Evolutionary conservation across 2,888 invertebrate genomes (phyloP).

Genomic region (Noctua janthe): DNA sequence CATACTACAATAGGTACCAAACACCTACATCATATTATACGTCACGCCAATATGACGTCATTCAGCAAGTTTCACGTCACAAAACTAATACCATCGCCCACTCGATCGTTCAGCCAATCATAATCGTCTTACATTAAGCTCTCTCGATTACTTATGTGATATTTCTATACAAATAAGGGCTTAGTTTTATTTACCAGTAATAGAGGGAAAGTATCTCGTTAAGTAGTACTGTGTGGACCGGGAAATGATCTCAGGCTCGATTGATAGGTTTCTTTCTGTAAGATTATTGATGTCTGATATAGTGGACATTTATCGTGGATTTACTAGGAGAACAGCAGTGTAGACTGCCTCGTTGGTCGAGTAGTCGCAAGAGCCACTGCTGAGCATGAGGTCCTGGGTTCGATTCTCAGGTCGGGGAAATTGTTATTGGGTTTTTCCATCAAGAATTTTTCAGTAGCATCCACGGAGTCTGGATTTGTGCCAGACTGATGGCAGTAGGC

Average conservation of each 20-base stretch:
- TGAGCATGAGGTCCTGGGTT: no score
- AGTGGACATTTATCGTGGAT: not conserved
- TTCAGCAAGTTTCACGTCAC: not conserved
- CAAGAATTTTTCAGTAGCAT: no score
- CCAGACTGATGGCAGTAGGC: no score
- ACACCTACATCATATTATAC: not conserved
- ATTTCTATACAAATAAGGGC: slow-evolving; percentile 22
- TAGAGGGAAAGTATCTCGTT: not conserved
- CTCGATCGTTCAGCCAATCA: slow-evolving; percentile 29
- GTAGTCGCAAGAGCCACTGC: no score
- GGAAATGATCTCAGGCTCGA: not conserved
- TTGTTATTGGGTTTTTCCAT: no score
- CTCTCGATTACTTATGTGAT: slow-evolving; percentile 23
- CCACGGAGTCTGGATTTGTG: no score
- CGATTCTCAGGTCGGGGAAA: no score
- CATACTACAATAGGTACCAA: not conserved
- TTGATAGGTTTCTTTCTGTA: not conserved
- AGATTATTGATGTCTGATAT: not conserved
- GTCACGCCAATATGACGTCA: slow-evolving; percentile 2
- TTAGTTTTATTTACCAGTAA: not conserved
- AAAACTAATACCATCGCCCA: slow-evolving; percentile 3
- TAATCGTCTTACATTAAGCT: slow-evolving; percentile 47
- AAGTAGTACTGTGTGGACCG: not conserved
- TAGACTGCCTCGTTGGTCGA: no score
- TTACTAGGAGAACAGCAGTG: not conserved